Evolutionary conservation across 1,140 invertebrate genomes (phyloP), one percentile per base, ranked within the genome.

Genomic region (Drosophila simulans): DNA sequence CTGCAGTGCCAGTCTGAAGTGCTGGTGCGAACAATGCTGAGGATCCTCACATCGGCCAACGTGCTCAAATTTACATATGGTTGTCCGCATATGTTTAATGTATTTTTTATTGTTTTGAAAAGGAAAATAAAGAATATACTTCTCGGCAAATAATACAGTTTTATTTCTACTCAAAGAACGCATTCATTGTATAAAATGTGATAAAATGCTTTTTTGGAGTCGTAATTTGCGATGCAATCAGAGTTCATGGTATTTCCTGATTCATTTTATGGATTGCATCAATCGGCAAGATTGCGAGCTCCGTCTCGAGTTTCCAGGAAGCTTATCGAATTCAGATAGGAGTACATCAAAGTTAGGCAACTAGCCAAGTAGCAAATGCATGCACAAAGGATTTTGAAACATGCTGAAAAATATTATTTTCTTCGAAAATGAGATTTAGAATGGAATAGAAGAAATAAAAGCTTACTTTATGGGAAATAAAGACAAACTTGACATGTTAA

Each of bases 1-100:
- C 13, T 65, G 62, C 62, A 65, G 56, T 46, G 15, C 31, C 15
- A 58, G 42, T 22, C 43, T 43, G 5, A 64, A 62, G 17, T 65
- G 62, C 13, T 48, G 56, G 56, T 65, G 62, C 25, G 57, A 63
- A n/a, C 10, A 12, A 27, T 65, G 63, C 3, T 49, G 37, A 49
- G 20, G 0, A 8, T 15, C 8, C 31, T 5, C 2, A 11, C 4
- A 12, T 11, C 5, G 8, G 0, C 20, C 7, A 17, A 20, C 7
- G 40, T 20, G 17, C 4, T 43, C 17, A 17, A 17, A 17, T 17
- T 17, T 17, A 17, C 20, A 20, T 22, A 20, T 45, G 5, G 15
- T 5, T 25, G 3, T 53, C 2, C 11, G 0, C 3, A 20, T 4
- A 27, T n/a, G 20, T 15, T 54, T 27, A 13, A 5, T 55, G 31